phyloP scores from a whole-genome alignment of 2,888 invertebrate species.

The Bimastos eiseni region DNA sequence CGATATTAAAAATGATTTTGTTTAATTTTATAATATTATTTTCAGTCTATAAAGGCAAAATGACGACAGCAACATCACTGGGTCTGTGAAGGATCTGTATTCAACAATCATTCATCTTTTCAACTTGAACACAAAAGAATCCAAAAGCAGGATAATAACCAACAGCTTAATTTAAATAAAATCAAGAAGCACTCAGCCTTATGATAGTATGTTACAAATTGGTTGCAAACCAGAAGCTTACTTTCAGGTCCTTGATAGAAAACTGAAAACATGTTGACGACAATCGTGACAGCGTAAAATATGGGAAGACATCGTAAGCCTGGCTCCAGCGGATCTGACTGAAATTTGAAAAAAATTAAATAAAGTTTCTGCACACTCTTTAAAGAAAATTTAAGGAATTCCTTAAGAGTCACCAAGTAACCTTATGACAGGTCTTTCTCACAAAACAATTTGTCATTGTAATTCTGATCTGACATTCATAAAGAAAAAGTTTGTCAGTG shows the following conservation, averaged over 20 bases:
- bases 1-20: too few relatives aligned
- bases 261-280: constrained; percentile 90
- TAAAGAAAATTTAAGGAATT: neutral
- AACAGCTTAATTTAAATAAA: neutral
- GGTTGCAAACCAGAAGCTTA: constrained; percentile 64
- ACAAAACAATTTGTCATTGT: neutral
- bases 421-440: neutral
- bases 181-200: neutral
- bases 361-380: neutral
- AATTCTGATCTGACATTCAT: neutral
- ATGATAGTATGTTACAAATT: neutral
- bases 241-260: constrained; percentile 89
- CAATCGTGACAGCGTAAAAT: constrained; percentile 88
- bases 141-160: neutral
- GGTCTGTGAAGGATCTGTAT: neutral
- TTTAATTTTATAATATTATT: too few relatives aligned
- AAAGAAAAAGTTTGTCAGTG: too few relatives aligned
- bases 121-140: neutral
- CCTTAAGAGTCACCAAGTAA: too few relatives aligned
- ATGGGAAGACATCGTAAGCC: constrained; percentile 84
- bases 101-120: neutral
- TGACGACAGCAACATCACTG: too few relatives aligned
- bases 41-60: too few relatives aligned
- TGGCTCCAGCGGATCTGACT: constrained; percentile 76
- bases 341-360: neutral